phyloP scores from a whole-genome alignment of 2,888 invertebrate species.

The Allophyes oxyacanthae region DNA sequence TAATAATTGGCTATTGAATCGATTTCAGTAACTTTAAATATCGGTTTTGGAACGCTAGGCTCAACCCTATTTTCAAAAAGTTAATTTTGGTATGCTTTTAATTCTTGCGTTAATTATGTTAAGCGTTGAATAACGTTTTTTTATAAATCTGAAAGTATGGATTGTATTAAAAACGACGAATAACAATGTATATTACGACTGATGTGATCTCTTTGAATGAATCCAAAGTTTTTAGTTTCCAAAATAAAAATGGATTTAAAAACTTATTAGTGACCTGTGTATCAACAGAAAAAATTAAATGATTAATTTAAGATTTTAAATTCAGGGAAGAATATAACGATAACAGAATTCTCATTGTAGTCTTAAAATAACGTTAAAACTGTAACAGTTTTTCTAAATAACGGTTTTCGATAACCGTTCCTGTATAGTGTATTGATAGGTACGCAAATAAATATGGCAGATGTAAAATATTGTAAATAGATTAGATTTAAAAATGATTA shows the following conservation, averaged over 20 bases:
- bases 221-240: slow-evolving; percentile 15
- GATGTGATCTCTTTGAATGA: slow-evolving; percentile 25
- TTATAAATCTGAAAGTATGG: background rate
- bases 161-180: background rate
- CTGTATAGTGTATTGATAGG: slow-evolving; percentile 50
- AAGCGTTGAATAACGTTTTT: background rate
- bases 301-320: slow-evolving; percentile 32
- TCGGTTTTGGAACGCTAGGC: too few relatives aligned
- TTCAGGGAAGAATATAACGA: slow-evolving; percentile 7
- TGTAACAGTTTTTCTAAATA: slow-evolving; percentile 21
- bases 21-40: too few relatives aligned
- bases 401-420: slow-evolving; percentile 32
- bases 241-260: background rate
- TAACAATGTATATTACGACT: slow-evolving; percentile 4
- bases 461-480: slow-evolving; percentile 54
- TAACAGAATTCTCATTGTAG: slow-evolving; percentile 24
- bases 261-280: too few relatives aligned
- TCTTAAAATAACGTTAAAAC: slow-evolving; percentile 25
- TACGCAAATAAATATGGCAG: slow-evolving; percentile 14
- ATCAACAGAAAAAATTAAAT: too few relatives aligned
- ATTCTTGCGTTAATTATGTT: too few relatives aligned
- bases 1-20: too few relatives aligned
- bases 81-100: too few relatives aligned
- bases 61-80: too few relatives aligned
- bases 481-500: slow-evolving; percentile 34